phyloP scores from a whole-genome alignment of 2,888 invertebrate genomes.

The Zaprionus obscuricornis region DNA sequence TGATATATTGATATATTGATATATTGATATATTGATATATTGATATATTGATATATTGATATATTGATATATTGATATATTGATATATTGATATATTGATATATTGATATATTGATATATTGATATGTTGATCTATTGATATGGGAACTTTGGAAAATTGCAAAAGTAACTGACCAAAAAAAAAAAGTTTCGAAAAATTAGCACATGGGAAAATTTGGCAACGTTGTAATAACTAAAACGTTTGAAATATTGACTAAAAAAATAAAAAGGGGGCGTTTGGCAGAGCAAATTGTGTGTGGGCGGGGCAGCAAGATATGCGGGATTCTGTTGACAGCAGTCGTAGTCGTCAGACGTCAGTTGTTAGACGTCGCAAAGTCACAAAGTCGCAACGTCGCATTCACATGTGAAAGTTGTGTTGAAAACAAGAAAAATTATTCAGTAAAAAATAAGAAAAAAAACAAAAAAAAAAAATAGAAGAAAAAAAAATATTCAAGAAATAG shows the following conservation, averaged over 20 bases:
- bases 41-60: too few species aligned
- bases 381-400: conserved; percentile 46
- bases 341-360: conserved; percentile 52
- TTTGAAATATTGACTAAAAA: conserved; percentile 48
- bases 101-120: too few species aligned
- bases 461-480: conserved; percentile 5
- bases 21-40: too few species aligned
- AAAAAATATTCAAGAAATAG: conserved; percentile 13
- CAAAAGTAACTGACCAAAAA: conserved; percentile 12
- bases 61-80: too few species aligned
- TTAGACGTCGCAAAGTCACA: conserved; percentile 38
- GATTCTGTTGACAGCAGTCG: too few species aligned
- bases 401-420: conserved; percentile 71
- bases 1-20: too few species aligned
- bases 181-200: conserved; percentile 14
- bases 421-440: conserved; percentile 64
- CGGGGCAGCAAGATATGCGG: conserved; percentile 31
- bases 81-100: too few species aligned
- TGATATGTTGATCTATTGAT: too few species aligned
- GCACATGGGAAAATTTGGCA: conserved; percentile 29
- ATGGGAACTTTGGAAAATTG: too few species aligned
- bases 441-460: conserved; percentile 33
- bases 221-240: conserved; percentile 50
- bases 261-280: background rate
- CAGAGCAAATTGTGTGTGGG: background rate